Conservation (phyloP, 2,113 vertebrate genomes). For the Atractosteus spatula region DNA sequence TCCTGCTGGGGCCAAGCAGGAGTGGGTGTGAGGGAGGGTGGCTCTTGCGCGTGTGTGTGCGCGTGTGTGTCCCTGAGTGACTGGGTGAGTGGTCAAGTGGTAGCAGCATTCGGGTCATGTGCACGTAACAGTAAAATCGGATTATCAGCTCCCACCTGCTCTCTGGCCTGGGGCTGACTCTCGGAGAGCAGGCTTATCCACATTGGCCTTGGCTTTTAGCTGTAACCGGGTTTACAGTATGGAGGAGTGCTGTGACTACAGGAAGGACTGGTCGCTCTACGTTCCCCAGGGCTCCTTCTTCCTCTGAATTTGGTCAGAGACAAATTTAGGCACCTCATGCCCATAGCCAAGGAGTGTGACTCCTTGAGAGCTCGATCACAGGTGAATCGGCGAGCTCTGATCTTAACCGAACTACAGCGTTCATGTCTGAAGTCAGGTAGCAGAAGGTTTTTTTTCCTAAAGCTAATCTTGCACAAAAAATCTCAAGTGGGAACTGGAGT, state of each 20-base stretch:
- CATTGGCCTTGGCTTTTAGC: slow-evolving; percentile 32
- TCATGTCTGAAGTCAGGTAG: no score
- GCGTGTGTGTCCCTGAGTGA: slow-evolving; percentile 33
- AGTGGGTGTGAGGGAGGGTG: slow-evolving; percentile 25
- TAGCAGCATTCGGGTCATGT: slow-evolving; percentile 51
- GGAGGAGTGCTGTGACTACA: slow-evolving; percentile 33
- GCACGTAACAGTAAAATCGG: slow-evolving; percentile 62
- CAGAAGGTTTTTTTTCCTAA: no score
- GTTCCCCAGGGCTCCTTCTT: no score
- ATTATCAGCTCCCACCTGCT: slow-evolving; percentile 71
- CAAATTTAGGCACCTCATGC: no score
- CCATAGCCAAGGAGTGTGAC: no score
- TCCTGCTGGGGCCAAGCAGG: slow-evolving; percentile 46
- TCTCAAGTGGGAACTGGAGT: no score
- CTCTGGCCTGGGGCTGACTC: slow-evolving; percentile 54
- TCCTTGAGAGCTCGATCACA: no score
- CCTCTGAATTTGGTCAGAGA: no score
- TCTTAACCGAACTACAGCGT: no score
- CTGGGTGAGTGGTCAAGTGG: slow-evolving; percentile 5
- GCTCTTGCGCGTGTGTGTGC: slow-evolving; percentile 32
- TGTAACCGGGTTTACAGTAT: no score
- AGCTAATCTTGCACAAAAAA: no score
- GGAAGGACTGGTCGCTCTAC: slow-evolving; percentile 24
- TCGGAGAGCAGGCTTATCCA: slow-evolving; percentile 43
- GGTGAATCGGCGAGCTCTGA: no score